These are phyloP conservation scores for Macroteleia sp. DNA, from an alignment of 2,888 invertebrate genomes.

Conservation along the genomic window DNA sequence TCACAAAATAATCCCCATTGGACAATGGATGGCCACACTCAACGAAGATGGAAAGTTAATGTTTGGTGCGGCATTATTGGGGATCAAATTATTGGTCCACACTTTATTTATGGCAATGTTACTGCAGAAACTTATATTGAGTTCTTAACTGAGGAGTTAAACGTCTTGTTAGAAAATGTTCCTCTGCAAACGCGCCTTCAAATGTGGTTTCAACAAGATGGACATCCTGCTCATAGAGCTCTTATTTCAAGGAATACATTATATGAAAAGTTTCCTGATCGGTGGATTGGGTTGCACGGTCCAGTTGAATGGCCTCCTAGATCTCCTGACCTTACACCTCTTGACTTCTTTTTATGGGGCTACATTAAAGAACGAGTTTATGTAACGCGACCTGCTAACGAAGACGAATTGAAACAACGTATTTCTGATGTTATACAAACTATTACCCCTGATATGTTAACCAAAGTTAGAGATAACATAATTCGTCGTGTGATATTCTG, in stretches of 20 bases:
- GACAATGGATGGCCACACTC: not conserved
- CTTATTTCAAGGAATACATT: too few relatives aligned
- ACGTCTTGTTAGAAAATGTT: constrained; percentile 13
- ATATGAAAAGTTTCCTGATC: too few relatives aligned
- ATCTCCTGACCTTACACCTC: too few relatives aligned
- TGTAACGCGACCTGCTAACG: constrained; percentile 39
- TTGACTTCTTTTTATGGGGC: constrained; percentile 16
- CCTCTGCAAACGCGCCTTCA: not conserved
- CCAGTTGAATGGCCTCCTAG: too few relatives aligned
- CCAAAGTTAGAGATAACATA: too few relatives aligned
- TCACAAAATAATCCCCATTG: not conserved
- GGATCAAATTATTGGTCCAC: constrained; percentile 16
- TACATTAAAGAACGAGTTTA: constrained; percentile 7
- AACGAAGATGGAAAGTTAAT: constrained; percentile 28
- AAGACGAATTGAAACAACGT: constrained; percentile 49
- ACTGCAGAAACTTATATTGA: not conserved
- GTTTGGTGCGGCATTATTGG: too few relatives aligned
- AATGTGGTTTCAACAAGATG: too few relatives aligned
- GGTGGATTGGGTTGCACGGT: too few relatives aligned
- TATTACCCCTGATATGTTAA: too few relatives aligned
- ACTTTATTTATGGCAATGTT: constrained; percentile 38
- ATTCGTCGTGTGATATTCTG: too few relatives aligned
- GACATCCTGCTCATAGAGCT: too few relatives aligned
- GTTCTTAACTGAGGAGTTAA: not conserved
- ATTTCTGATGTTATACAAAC: too few relatives aligned